Base-by-base conservation (phyloP, 2,113 vertebrate genomes). In the Tetrao urogallus region DNA sequence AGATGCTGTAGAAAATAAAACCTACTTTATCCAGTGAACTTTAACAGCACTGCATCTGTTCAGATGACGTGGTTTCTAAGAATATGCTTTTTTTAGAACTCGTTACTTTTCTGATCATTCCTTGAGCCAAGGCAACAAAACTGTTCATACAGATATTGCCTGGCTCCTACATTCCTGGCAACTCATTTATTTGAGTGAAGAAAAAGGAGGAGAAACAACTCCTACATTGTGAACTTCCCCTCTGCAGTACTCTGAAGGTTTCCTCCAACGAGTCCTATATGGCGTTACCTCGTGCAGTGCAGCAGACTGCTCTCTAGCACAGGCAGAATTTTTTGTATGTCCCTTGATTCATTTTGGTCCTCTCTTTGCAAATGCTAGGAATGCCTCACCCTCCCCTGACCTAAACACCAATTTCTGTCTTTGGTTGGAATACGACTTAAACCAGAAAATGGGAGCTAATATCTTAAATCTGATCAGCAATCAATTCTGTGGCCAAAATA, bases 1-100 rank as follows among this genome's bases (percentile, higher is more conserved):
- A 82, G 70, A 66, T 89, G 90, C 61, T 89, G 90, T 72, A 92
- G 90, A 92, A 93, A 95, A 96, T 89, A 95, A 93, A 93, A 72
- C 77, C 74, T 9, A 4, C 21, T 92, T 90, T 89, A 87, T 76
- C 90, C 78, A 90, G 70, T 63, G 92, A 89, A 86, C 92, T 95
- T 93, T 75, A 90, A 27, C 61, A 82, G 83, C 63, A 34, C 54
- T 79, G 70, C 94, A 92, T 95, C 94, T 96, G 92, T 90, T 93
- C 86, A 82, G 81, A 94, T 90, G 90, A 90, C 6, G 48, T 69
- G 70, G 52, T 93, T 95, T 86, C 88, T 93, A 93, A 96, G 80
- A 86, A 93, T 43, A 94, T 52, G 58, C 38, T 65, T 84, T 83
- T 95, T 95, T 88, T 57, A 75, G 73, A 75, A 57, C 80, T 90